Percentiles rank a stretch among this genome's conserved stretches.
Evolutionary conservation across 2,888 invertebrate species (phyloP).

Genomic region (Anthophora plumipes): DNA sequence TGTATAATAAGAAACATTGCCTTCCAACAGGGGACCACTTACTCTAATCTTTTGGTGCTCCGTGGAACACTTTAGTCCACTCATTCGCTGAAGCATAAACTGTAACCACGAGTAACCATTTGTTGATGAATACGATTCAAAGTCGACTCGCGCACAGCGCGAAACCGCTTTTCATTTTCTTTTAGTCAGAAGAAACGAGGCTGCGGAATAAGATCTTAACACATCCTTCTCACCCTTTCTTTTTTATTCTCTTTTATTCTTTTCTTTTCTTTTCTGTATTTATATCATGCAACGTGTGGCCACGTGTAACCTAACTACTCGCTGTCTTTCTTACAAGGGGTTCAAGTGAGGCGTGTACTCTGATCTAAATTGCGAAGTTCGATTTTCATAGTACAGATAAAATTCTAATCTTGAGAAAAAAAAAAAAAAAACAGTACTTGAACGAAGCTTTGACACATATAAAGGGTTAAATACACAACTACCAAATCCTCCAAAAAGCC

Average conservation of each 20-base stretch:
- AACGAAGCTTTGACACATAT: too few relatives aligned
- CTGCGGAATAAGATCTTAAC: slow-evolving; percentile 31
- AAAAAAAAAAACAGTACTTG: too few relatives aligned
- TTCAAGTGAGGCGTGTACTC: not conserved
- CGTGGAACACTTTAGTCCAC: slow-evolving; percentile 93
- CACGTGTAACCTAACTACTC: not conserved
- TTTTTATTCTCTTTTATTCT: not conserved
- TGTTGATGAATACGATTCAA: slow-evolving; percentile 68
- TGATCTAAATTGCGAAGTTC: not conserved
- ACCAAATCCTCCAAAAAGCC: too few relatives aligned
- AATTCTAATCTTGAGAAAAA: too few relatives aligned
- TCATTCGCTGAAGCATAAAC: slow-evolving; percentile 96
- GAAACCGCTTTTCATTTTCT: slow-evolving; percentile 16
- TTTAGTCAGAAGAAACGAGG: slow-evolving; percentile 47
- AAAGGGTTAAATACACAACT: too few relatives aligned
- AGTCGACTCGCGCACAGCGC: slow-evolving; percentile 39
- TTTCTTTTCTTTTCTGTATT: not conserved
- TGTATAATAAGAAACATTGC: slow-evolving; percentile 68
- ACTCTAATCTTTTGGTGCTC: slow-evolving; percentile 96
- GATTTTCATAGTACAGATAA: too few relatives aligned
- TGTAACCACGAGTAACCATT: slow-evolving; percentile 87
- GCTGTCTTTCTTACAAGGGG: not conserved
- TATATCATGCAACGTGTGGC: slow-evolving; percentile 13
- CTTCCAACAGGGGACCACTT: slow-evolving; percentile 87
- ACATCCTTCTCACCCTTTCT: slow-evolving; percentile 12